Evolutionary conservation across 2,797 vertebrate genomes (phyloP).

Genomic region (Heliangelus exortis): DNA sequence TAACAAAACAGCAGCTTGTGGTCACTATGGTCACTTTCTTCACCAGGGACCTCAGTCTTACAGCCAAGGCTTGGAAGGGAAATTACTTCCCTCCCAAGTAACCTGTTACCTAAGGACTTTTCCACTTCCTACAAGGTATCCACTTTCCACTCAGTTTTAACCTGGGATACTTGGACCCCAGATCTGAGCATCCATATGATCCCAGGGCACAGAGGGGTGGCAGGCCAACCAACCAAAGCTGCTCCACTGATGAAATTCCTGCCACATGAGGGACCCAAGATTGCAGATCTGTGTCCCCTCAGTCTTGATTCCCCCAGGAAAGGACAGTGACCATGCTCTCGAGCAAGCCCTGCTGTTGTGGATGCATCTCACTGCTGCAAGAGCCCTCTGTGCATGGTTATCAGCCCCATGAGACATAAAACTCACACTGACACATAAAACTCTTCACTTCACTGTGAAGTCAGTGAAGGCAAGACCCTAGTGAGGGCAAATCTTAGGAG

Average conservation of each 20-base stretch:
- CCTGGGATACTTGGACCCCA: no score
- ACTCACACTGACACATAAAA: no score
- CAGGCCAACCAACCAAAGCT: not conserved
- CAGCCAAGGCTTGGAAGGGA: not conserved
- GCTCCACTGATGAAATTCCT: not conserved
- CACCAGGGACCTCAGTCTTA: not conserved
- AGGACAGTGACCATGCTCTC: not conserved
- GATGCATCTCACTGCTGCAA: not conserved
- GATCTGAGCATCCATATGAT: not conserved
- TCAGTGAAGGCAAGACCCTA: not conserved
- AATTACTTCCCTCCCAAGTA: not conserved
- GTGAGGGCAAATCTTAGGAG: not conserved
- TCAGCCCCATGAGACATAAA: not conserved
- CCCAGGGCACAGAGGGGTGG: not conserved
- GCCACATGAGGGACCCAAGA: not conserved
- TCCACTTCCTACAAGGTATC: not conserved
- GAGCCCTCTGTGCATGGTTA: not conserved
- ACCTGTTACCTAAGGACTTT: not conserved
- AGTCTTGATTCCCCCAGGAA: not conserved
- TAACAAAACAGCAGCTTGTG: not conserved
- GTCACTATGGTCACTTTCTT: not conserved
- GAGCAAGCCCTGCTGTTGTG: not conserved
- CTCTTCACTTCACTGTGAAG: not conserved
- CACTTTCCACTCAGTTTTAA: not conserved
- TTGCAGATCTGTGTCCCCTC: not conserved